phyloP scores from a whole-genome alignment of 2,797 vertebrate species.

The Allobates femoralis region DNA sequence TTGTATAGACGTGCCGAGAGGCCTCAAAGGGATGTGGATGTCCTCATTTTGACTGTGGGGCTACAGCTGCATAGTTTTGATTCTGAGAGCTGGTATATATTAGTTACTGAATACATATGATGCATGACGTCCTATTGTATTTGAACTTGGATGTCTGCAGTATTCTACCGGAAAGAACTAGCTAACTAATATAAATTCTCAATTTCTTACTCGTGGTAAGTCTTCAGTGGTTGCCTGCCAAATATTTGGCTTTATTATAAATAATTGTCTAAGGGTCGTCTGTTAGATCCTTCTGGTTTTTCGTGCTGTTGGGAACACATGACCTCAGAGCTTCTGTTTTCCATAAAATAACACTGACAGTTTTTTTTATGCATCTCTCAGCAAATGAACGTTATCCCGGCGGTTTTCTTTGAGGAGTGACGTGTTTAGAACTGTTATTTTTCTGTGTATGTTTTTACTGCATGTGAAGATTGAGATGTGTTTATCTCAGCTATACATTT shows the following conservation, averaged over 20 bases:
- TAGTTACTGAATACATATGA: neutral
- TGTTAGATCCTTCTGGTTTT: constrained; percentile 17
- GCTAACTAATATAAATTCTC: neutral
- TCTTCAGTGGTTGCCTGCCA: constrained; percentile 9
- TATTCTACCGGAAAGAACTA: neutral
- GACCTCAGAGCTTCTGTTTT: constrained; percentile 24
- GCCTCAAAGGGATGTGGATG: no score
- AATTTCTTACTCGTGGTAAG: neutral
- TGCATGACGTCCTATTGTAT: neutral
- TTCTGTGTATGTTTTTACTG: neutral
- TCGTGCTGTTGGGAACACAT: neutral
- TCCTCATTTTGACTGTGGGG: no score
- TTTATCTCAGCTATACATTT: constrained; percentile 32
- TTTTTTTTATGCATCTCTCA: neutral
- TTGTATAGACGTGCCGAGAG: no score
- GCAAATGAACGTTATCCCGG: constrained; percentile 15
- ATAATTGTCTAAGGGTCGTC: constrained; percentile 3
- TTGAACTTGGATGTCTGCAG: neutral
- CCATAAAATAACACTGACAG: neutral
- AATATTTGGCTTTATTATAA: constrained; percentile 14
- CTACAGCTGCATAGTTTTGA: no score
- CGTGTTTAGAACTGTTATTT: constrained; percentile 22
- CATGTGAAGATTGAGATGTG: constrained; percentile 1
- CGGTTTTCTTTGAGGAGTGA: constrained; percentile 3
- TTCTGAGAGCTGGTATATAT: neutral